phyloP scores from a whole-genome alignment of 1,140 invertebrate species.

The Macrotrachela quadricornifera region DNA sequence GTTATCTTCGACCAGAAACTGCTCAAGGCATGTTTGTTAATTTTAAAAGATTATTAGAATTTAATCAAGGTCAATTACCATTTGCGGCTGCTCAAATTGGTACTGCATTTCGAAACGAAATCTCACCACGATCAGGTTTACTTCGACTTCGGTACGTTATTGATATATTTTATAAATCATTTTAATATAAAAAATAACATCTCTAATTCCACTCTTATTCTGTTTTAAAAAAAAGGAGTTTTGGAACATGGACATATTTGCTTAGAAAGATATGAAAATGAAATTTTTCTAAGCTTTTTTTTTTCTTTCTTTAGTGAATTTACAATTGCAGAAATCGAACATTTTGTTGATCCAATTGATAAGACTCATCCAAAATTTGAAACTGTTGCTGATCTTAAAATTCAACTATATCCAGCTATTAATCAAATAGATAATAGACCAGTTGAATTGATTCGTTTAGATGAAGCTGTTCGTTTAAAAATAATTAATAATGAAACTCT shows the following conservation, averaged over 20 bases:
- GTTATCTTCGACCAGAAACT: slow-evolving; percentile 80
- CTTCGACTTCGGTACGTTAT: slow-evolving; percentile 47
- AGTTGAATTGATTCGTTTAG: too few species aligned
- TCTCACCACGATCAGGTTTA: slow-evolving; percentile 83
- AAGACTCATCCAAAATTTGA: slow-evolving; percentile 70
- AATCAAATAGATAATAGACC: slow-evolving; percentile 57
- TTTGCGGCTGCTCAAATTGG: slow-evolving; percentile 96
- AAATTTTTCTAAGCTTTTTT: neutral
- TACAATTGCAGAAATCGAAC: slow-evolving; percentile 98
- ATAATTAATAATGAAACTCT: slow-evolving; percentile 84
- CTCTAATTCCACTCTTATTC: too few species aligned
- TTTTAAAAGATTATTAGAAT: slow-evolving; percentile 81
- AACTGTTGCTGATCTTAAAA: slow-evolving; percentile 42
- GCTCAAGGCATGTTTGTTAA: slow-evolving; percentile 99
- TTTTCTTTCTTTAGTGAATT: slow-evolving; percentile 46
- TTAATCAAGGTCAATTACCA: slow-evolving; percentile 81
- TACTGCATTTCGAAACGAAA: slow-evolving; percentile 93
- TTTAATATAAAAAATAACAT: too few species aligned
- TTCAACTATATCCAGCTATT: slow-evolving; percentile 73
- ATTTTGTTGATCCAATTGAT: slow-evolving; percentile 77
- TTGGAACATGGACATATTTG: too few species aligned
- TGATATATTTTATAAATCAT: neutral
- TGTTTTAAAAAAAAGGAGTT: too few species aligned
- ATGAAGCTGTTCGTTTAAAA: slow-evolving; percentile 8
- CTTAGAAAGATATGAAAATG: too few species aligned